These are phyloP conservation scores for Meriones unguiculatus DNA, from an alignment of 2,113 vertebrate species.

Conservation along the genomic window DNA sequence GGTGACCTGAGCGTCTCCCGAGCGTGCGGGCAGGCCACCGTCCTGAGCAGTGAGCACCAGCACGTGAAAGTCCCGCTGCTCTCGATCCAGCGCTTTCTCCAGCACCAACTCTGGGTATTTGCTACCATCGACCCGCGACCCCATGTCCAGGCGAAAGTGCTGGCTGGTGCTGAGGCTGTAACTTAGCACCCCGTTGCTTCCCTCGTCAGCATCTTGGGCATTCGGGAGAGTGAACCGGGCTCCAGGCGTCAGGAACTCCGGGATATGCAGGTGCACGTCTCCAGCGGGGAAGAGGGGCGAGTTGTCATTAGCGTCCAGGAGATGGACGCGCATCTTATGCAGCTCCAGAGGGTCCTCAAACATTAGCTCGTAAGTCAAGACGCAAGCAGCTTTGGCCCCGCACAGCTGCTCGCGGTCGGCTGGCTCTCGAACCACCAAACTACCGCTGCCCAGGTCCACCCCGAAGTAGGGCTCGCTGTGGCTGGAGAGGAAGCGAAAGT, in stretches of 20 bases:
- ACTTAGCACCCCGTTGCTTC: conserved; percentile 84
- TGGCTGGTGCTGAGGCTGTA: conserved; percentile 85
- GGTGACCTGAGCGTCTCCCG: conserved; percentile 80
- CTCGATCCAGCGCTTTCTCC: conserved; percentile 87
- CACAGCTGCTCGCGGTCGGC: conserved; percentile 87
- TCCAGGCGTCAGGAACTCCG: conserved; percentile 86
- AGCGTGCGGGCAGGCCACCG: conserved; percentile 83
- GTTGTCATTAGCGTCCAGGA: conserved; percentile 89
- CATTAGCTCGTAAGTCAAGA: conserved; percentile 87
- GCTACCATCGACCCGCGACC: conserved; percentile 81
- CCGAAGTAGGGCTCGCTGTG: conserved; percentile 86
- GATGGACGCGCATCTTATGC: conserved; percentile 84
- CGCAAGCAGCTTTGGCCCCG: conserved; percentile 80
- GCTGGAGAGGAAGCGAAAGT: conserved; percentile 86
- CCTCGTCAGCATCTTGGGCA: conserved; percentile 86
- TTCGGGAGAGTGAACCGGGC: conserved; percentile 86
- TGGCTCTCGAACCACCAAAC: conserved; percentile 85
- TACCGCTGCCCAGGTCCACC: conserved; percentile 86
- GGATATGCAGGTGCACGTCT: conserved; percentile 84
- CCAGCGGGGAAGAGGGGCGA: conserved; percentile 84
- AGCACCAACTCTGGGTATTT: conserved; percentile 87
- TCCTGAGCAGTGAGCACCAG: conserved; percentile 87
- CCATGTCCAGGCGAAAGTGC: conserved; percentile 85
- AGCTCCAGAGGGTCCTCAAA: conserved; percentile 87
- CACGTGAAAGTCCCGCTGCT: conserved; percentile 82